Evolutionary conservation across 2,797 vertebrate genomes (phyloP), one percentile per base, ranked within the genome.

Genomic region (Brachyrhaphis roseni): DNA sequence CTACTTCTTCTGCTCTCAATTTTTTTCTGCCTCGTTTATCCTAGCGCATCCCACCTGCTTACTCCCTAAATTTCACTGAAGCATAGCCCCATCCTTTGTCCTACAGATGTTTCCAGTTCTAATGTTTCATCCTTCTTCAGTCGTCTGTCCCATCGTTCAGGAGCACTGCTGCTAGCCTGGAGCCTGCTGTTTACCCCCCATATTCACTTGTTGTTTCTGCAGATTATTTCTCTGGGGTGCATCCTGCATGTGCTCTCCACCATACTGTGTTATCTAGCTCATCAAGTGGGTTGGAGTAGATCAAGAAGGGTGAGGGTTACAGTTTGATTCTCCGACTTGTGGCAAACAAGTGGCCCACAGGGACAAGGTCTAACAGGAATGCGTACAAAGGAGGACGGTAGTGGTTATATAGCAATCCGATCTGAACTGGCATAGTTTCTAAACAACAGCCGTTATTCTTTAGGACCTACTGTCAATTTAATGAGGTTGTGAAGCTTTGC

Each of bases 211-310:
- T 77, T 78, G 81, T 89, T 86, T 91, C 87, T 93, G 82, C 75
- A 90, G 87, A 89, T 94, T 91, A 93, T 93, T 94, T 93, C 89
- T 93, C 93, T 78, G 81, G 88, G 90, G 90, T 84, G 76, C 28
- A 76, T 85, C 81, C 80, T 80, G 79, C 85, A 85, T 91, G 78
- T 81, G 78, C 85, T 89, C 79, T 82, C 84, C 79, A 74, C 78
- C 83, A 85, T 82, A 82, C 87, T 80, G 84, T 74, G 84, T 91
- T 93, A 92, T 94, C 87, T 82, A 78, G 86, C 88, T 93, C 87
- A 93, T 93, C 87, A 90, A 92, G 87, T 89, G 88, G 76, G 68
- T 84, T 89, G 85, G 81, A 92, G 91, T 92, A 88, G 86, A 86
- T 89, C 75, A 79, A 78, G 64, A 80, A 80, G 76, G 81, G 87